These are phyloP conservation scores for Conger conger DNA, from an alignment of 2,113 vertebrate genomes.

Conservation along the genomic window DNA sequence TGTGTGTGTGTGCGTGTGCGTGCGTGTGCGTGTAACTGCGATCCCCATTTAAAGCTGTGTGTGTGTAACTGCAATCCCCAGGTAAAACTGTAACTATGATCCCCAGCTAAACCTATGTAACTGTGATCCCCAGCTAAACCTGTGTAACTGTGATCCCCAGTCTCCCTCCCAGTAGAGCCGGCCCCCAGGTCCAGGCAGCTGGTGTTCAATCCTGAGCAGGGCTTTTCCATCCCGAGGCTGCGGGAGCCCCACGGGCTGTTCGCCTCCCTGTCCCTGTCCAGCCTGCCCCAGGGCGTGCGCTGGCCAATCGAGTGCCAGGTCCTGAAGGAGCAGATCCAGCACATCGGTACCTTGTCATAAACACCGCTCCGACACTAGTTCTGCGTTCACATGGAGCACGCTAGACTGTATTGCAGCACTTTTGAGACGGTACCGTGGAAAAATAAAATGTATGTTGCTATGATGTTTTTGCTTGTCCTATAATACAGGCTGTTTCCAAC, in stretches of 20 bases:
- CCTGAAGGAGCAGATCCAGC: constrained; percentile 72
- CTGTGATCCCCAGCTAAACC: neutral
- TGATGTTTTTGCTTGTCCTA: too few relatives aligned
- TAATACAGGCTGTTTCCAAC: too few relatives aligned
- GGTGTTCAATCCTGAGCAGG: constrained; percentile 54
- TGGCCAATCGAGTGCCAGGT: constrained; percentile 90
- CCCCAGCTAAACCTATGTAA: neutral
- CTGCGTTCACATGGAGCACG: too few relatives aligned
- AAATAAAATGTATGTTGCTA: too few relatives aligned
- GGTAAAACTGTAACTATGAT: neutral
- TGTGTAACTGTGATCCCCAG: constrained; percentile 51
- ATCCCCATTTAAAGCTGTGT: too few relatives aligned
- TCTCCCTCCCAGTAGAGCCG: constrained; percentile 45
- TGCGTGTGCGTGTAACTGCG: too few relatives aligned
- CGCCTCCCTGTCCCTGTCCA: constrained; percentile 48
- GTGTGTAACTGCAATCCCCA: too few relatives aligned
- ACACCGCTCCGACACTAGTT: too few relatives aligned
- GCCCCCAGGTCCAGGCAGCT: constrained; percentile 72
- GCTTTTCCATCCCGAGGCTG: constrained; percentile 57
- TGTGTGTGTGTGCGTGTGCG: too few relatives aligned
- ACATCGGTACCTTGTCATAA: constrained; percentile 71
- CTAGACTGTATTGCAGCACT: too few relatives aligned
- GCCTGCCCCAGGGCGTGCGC: constrained; percentile 58
- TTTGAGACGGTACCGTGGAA: too few relatives aligned
- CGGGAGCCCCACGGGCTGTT: constrained; percentile 71